These are phyloP conservation scores for Crepidodera aurea DNA, from an alignment of 2,888 invertebrate species.

Conservation along the genomic window DNA sequence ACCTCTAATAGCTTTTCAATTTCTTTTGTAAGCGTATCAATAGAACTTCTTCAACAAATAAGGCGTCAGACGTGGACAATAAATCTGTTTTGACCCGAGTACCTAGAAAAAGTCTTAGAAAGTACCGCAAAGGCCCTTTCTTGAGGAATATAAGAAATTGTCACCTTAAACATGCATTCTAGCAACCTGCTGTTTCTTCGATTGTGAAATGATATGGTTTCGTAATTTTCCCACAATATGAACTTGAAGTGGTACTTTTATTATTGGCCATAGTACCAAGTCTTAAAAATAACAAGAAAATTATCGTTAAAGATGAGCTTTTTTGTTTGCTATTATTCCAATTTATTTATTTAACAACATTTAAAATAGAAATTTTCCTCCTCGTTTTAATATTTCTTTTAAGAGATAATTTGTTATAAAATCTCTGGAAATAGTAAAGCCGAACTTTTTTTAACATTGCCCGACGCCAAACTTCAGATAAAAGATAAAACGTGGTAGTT, in stretches of 20 bases:
- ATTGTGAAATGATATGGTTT: neutral
- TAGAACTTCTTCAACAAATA: slow-evolving; percentile 13
- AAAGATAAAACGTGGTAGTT: too few species aligned
- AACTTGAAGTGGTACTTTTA: neutral
- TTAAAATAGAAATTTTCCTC: too few species aligned
- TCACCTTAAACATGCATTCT: slow-evolving; percentile 1
- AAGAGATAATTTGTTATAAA: too few species aligned
- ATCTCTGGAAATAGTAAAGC: too few species aligned
- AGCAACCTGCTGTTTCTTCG: neutral
- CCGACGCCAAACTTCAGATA: too few species aligned
- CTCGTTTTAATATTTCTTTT: too few species aligned
- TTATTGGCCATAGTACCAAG: neutral
- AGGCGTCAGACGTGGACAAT: slow-evolving; percentile 18
- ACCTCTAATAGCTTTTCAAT: slow-evolving; percentile 6
- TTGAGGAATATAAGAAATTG: slow-evolving; percentile 16
- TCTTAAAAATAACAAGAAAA: too few species aligned
- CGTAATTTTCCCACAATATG: neutral
- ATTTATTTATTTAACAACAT: too few species aligned
- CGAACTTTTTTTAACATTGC: too few species aligned
- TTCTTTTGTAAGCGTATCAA: slow-evolving; percentile 4
- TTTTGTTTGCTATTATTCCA: too few species aligned
- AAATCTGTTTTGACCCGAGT: slow-evolving; percentile 26
- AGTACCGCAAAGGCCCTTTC: slow-evolving; percentile 14
- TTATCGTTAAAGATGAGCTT: too few species aligned
- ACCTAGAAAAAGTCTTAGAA: slow-evolving; percentile 15